These are phyloP conservation scores for Lagria hirta DNA, from an alignment of 2,888 invertebrate genomes.

Conservation along the genomic window DNA sequence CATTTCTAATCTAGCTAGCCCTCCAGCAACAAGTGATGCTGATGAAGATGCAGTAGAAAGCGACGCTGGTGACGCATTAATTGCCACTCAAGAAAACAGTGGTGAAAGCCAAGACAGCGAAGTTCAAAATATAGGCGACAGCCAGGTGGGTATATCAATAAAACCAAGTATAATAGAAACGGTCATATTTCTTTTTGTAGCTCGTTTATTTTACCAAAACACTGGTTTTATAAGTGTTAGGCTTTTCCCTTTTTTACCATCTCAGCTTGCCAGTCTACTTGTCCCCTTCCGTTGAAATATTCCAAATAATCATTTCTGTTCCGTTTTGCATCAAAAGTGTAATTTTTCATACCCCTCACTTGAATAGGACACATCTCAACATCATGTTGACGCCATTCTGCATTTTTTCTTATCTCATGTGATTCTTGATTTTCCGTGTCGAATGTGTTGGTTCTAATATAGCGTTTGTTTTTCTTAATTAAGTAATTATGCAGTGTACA, in stretches of 20 bases:
- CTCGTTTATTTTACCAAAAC: too few species aligned
- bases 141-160: too few species aligned
- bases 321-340: neutral
- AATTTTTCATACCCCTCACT: neutral
- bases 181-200: too few species aligned
- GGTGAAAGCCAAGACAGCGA: too few species aligned
- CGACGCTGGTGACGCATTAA: too few species aligned
- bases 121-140: too few species aligned
- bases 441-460: constrained; percentile 2
- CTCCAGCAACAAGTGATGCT: too few species aligned
- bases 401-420: constrained; percentile 2
- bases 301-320: constrained; percentile 15
- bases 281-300: constrained; percentile 17
- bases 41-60: too few species aligned
- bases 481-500: constrained; percentile 29
- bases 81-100: too few species aligned
- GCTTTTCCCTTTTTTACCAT: constrained; percentile 10
- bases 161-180: too few species aligned
- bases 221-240: too few species aligned
- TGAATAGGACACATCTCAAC: neutral
- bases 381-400: neutral
- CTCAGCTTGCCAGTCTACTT: constrained; percentile 19
- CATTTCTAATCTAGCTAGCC: constrained; percentile 7
- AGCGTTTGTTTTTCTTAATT: constrained; percentile 2
- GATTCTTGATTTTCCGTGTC: constrained; percentile 18